These are phyloP conservation scores for Euzophera pinguis DNA, from an alignment of 2,888 invertebrate species.

Conservation along the genomic window DNA sequence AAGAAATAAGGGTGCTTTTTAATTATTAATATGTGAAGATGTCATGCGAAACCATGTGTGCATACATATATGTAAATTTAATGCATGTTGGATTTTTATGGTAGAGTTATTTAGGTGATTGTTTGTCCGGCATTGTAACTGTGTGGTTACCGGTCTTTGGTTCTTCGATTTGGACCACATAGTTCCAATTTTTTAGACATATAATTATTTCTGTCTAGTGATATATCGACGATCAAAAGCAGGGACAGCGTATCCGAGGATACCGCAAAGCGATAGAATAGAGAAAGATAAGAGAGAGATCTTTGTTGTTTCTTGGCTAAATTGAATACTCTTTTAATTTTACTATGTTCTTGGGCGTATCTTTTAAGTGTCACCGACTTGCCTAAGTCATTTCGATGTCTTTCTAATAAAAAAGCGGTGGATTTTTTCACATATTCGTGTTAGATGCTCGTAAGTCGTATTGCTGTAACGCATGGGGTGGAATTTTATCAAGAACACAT, in stretches of 20 bases:
- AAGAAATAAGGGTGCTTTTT: background rate
- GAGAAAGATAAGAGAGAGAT: too few relatives aligned
- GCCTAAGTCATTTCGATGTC: too few relatives aligned
- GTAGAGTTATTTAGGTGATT: background rate
- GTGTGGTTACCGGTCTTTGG: background rate
- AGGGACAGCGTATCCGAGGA: too few relatives aligned
- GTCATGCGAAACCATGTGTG: background rate
- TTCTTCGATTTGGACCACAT: background rate
- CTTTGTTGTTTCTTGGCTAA: too few relatives aligned
- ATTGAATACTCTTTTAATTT: too few relatives aligned
- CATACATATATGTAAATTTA: conserved; percentile 3
- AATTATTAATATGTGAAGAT: conserved; percentile 9
- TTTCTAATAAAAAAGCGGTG: background rate
- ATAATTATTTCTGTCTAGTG: too few relatives aligned
- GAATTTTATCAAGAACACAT: conserved; percentile 52
- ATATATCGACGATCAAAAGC: too few relatives aligned
- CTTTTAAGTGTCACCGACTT: too few relatives aligned
- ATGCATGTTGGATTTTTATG: background rate
- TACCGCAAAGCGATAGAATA: too few relatives aligned
- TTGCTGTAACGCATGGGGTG: conserved; percentile 33
- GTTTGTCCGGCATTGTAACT: background rate
- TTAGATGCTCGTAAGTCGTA: conserved; percentile 18
- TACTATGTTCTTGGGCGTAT: too few relatives aligned
- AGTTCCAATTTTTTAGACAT: background rate
- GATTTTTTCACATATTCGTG: conserved; percentile 29